These are phyloP conservation scores for Siniperca obscura DNA, from an alignment of 2,797 vertebrate genomes.

Conservation along the genomic window DNA sequence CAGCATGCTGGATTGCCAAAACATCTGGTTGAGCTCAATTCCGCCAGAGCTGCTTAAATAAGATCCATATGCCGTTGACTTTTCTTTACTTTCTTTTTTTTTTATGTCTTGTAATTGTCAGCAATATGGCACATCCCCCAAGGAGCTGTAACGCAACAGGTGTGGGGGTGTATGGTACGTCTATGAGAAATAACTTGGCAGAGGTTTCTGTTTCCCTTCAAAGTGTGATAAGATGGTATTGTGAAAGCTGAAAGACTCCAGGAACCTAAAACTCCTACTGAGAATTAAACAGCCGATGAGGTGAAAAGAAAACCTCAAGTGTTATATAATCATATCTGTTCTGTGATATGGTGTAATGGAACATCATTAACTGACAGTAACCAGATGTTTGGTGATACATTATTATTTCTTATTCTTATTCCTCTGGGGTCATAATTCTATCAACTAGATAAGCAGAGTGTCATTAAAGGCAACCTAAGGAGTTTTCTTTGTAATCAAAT, in stretches of 20 bases:
- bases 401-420: background rate
- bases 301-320: slow-evolving; percentile 22
- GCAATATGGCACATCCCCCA: slow-evolving; percentile 11
- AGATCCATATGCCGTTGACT: slow-evolving; percentile 32
- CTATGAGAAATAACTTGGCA: slow-evolving; percentile 35
- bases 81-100: background rate
- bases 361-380: slow-evolving; percentile 17
- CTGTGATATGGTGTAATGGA: background rate
- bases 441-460: background rate
- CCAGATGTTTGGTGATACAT: slow-evolving; percentile 44
- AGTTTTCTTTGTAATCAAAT: background rate
- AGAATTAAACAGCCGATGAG: slow-evolving; percentile 38
- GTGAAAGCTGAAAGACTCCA: slow-evolving; percentile 44
- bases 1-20: slow-evolving; percentile 26
- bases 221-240: slow-evolving; percentile 27
- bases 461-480: background rate
- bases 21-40: slow-evolving; percentile 50
- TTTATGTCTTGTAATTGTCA: slow-evolving; percentile 13
- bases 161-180: slow-evolving; percentile 20
- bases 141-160: slow-evolving; percentile 52
- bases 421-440: background rate
- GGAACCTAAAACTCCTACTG: slow-evolving; percentile 54
- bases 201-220: slow-evolving; percentile 29
- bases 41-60: slow-evolving; percentile 21
- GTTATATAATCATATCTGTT: slow-evolving; percentile 13